Evolutionary conservation across 2,113 vertebrate genomes (phyloP), one percentile per base, ranked within the genome.

Genomic region (Gadus chalcogrammus): DNA sequence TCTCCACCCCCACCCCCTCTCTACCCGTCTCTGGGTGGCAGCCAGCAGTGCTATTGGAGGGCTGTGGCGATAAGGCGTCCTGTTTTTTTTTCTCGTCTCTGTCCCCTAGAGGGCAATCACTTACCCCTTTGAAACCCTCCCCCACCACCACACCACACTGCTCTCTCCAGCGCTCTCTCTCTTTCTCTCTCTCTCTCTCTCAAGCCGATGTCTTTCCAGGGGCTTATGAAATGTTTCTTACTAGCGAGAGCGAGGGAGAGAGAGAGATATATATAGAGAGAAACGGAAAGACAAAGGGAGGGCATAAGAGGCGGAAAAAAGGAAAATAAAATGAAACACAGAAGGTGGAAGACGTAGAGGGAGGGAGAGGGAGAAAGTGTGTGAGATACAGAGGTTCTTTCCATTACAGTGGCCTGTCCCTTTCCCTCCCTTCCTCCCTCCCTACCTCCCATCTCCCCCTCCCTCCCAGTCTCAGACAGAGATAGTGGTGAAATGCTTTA

Each of bases 101-200:
- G 81, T 91, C 91, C 92, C 90, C 91, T 93, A 92, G 91, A 90
- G 92, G 91, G 92, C 92, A 92, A 93, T 91, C 89, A 90, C 90
- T 89, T 90, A 89, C 91, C 86, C 90, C 82, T 90, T 88, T 87
- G 87, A 84, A 89, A 85, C 89, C 86, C 82, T 84, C 79, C 88
- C 88, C 87, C 83, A 86, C 75, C 80, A 83, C 79, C 80, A 74
- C 76, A 74, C 82, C 7, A n/a, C 42, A 42, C 38, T 42, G 22
- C 38, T 42, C 38, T 42, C 38, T 42, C 38, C 9, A 5, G 5
- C 9, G 38, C 38, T 2, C 38, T 42, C 38, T 42, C n/a, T 42
- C 42, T 48, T 9, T 13, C 42, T 48, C 42, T 48, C 42, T 48
- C 2, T 48, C 42, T 42, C 38, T 42, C 42, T 48, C 42, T 48